Evolutionary conservation across 2,888 invertebrate genomes (phyloP).

Genomic region (Automeris io): DNA sequence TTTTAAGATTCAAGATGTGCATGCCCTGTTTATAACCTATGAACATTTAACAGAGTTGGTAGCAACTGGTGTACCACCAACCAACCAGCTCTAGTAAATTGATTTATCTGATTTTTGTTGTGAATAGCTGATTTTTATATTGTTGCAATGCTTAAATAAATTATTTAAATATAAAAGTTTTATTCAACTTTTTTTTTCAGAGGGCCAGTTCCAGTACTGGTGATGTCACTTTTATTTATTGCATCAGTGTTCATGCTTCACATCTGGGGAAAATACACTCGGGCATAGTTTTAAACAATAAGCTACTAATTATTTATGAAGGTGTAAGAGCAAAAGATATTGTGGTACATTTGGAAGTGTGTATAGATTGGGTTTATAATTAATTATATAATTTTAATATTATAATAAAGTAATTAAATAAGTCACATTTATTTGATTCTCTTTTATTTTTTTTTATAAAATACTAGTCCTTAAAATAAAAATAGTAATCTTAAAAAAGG

Average conservation of each 20-base stretch:
- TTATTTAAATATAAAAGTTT: neutral
- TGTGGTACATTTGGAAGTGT: conserved; percentile 23
- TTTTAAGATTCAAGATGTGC: no score
- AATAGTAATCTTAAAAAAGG: no score
- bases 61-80: no score
- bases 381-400: conserved; percentile 45
- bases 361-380: conserved; percentile 28
- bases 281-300: conserved; percentile 69
- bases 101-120: neutral
- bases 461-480: neutral
- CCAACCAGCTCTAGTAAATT: no score
- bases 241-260: conserved; percentile 99
- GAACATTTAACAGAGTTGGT: no score
- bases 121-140: neutral
- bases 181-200: conserved; percentile 75
- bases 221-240: conserved; percentile 99
- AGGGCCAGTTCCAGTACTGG: conserved; percentile 99
- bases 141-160: no score
- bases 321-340: conserved; percentile 29
- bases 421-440: conserved; percentile 23
- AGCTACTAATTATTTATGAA: conserved; percentile 15
- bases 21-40: no score
- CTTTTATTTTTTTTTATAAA: conserved; percentile 5
- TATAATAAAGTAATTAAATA: conserved; percentile 45
- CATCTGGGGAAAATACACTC: conserved; percentile 99